Evolutionary conservation across 2,888 invertebrate species (phyloP).

Genomic region (Drosophila emarginata): DNA sequence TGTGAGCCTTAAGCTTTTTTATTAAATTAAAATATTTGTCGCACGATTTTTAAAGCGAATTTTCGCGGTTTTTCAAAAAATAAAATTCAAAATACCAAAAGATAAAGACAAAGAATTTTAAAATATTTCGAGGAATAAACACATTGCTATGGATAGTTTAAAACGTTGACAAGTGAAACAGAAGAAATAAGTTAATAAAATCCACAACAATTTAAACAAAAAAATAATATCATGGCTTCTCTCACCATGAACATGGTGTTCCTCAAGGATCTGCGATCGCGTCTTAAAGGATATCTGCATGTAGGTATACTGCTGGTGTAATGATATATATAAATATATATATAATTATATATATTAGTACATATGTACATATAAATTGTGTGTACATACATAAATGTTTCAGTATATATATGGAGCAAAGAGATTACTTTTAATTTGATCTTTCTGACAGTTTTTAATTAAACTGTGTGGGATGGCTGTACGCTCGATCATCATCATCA

Average conservation of each 20-base stretch:
- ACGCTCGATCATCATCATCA: constrained; percentile 4
- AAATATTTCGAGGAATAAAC: constrained; percentile 54
- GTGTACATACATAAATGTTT: constrained; percentile 2
- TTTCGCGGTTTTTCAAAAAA: constrained; percentile 56
- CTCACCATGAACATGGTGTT: constrained; percentile 82
- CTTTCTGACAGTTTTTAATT: constrained; percentile 16
- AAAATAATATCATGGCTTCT: constrained; percentile 72
- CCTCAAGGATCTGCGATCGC: constrained; percentile 82
- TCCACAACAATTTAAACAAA: constrained; percentile 11
- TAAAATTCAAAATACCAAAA: background rate
- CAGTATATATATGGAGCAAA: constrained; percentile 1
- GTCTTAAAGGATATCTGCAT: constrained; percentile 82
- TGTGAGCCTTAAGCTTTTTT: constrained; percentile 39
- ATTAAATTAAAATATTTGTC: constrained; percentile 60
- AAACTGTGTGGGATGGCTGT: constrained; percentile 16
- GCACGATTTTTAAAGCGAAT: constrained; percentile 56
- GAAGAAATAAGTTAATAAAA: constrained; percentile 4
- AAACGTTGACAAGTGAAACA: background rate
- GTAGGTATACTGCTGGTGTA: constrained; percentile 71
- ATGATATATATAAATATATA: background rate
- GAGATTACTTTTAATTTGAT: constrained; percentile 13
- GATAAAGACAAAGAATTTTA: background rate
- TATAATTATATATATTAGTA: constrained; percentile 9
- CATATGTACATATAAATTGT: background rate
- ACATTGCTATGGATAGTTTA: background rate